Percentiles rank a stretch among this genome's conserved stretches.
Conservation (phyloP, 2,888 invertebrate species). For the Tortricodes alternella region DNA sequence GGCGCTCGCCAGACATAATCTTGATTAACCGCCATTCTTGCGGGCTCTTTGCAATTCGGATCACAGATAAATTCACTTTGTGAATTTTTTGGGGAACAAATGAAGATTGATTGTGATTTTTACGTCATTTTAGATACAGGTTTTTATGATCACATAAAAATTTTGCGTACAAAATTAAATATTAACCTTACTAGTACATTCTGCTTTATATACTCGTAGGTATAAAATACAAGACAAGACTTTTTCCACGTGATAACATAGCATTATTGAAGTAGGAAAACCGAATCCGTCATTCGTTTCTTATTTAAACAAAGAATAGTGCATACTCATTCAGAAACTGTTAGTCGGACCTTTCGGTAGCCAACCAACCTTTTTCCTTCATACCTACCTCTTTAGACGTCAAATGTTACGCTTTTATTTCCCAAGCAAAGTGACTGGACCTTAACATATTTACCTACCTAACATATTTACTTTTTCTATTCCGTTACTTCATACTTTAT, state of each 20-base stretch:
- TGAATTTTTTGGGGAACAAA: constrained; percentile 4
- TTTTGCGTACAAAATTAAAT: no score
- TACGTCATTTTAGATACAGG: background rate
- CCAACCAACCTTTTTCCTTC: constrained; percentile 4
- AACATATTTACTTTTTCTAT: no score
- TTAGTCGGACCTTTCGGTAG: constrained; percentile 3
- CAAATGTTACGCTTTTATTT: background rate
- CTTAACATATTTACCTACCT: background rate
- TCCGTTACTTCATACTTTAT: no score
- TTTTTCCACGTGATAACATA: background rate
- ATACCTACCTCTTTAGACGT: background rate
- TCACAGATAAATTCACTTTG: constrained; percentile 22
- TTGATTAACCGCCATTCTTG: constrained; percentile 31
- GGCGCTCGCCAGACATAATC: constrained; percentile 27
- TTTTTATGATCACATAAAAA: no score
- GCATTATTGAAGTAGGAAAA: background rate
- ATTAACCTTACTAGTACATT: no score
- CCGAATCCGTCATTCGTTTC: constrained; percentile 10
- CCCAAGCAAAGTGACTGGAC: background rate
- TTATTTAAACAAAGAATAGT: constrained; percentile 16
- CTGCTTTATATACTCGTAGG: no score
- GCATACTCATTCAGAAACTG: constrained; percentile 10
- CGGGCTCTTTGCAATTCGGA: constrained; percentile 12
- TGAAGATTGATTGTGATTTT: constrained; percentile 14
- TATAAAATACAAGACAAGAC: no score